A percentile compares a stretch with the other conserved stretches of the same genome.
Conservation (phyloP, 2,113 vertebrate species). For the Sander vitreus region DNA sequence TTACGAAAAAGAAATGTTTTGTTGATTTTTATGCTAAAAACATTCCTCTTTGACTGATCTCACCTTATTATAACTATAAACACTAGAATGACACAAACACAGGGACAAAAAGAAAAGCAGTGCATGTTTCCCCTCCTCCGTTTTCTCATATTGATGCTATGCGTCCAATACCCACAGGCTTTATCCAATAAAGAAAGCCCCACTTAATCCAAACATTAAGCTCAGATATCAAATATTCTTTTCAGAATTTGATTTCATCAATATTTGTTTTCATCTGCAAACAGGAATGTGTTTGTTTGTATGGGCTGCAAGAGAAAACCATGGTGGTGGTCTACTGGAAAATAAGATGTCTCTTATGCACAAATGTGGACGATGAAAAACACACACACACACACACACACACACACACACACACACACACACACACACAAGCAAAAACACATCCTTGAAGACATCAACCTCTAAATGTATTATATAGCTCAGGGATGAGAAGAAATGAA, state of each 20-base stretch:
- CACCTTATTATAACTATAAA: background rate
- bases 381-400: constrained; percentile 4
- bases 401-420: constrained; percentile 5
- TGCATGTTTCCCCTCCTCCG: constrained; percentile 18
- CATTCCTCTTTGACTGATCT: background rate
- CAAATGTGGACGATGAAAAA: constrained; percentile 49
- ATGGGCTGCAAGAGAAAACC: constrained; percentile 57
- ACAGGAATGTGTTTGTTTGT: constrained; percentile 77
- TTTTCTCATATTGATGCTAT: constrained; percentile 66
- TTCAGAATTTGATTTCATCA: constrained; percentile 81
- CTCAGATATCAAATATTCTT: constrained; percentile 80
- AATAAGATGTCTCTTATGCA: constrained; percentile 69
- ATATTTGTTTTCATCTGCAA: constrained; percentile 83
- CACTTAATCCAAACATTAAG: constrained; percentile 80
- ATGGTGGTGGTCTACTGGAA: constrained; percentile 50
- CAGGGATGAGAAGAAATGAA: constrained; percentile 61
- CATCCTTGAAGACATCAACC: constrained; percentile 34
- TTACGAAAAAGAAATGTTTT: no score
- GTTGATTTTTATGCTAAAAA: background rate
- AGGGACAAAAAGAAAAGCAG: constrained; percentile 13
- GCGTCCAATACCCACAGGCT: constrained; percentile 58
- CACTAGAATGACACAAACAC: background rate
- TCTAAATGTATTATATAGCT: constrained; percentile 73
- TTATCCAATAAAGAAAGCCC: constrained; percentile 77
- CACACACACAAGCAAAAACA: constrained; percentile 53